Evolutionary conservation across 1,140 invertebrate genomes (phyloP).

Genomic region (fruit fly (Drosophila melanogaster)): Release_6_plus_ISO1_MT NC_004354.4:8307501-8308000

Average conservation of each 20-base stretch:
- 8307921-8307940: slow-evolving; percentile 50
- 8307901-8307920: slow-evolving; percentile 74
- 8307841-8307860: slow-evolving; percentile 30
- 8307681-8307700: background rate
- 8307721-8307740: background rate
- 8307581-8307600: background rate
- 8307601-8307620: background rate
- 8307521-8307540: slow-evolving; percentile 21
- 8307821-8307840: slow-evolving; percentile 16
- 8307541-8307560: slow-evolving; percentile 2
- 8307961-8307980: slow-evolving; percentile 7
- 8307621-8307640: background rate
- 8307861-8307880: slow-evolving; percentile 75
- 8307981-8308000: slow-evolving; percentile 12
- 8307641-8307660: background rate
- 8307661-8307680: too few species aligned
- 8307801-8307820: slow-evolving; percentile 25
- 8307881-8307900: slow-evolving; percentile 76
- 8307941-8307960: background rate
- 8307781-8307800: slow-evolving; percentile 39
- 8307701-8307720: background rate
- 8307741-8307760: slow-evolving; percentile 3
- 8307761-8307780: slow-evolving; percentile 14
- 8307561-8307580: background rate
- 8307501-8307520: background rate